Percentiles rank a stretch among this genome's conserved stretches.
Conservation (phyloP, 2,113 vertebrate genomes). For the Carassius carassius region DNA sequence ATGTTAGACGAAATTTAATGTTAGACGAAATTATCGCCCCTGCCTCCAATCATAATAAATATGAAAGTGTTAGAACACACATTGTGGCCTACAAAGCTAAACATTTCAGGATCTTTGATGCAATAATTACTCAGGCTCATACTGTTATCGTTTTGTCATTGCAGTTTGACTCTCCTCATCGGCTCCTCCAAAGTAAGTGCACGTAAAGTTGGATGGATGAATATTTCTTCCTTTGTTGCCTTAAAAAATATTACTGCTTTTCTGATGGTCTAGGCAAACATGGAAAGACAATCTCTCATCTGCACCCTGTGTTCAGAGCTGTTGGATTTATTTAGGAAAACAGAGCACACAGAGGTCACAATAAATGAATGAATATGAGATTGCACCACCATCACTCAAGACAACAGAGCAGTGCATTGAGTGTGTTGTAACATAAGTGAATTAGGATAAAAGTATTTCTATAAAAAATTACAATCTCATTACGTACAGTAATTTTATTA, state of each 20-base stretch:
- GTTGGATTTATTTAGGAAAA: not conserved
- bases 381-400: not conserved
- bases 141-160: not conserved
- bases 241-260: constrained; percentile 22
- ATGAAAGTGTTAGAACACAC: not conserved
- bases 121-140: not conserved
- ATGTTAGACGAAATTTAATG: too few relatives aligned
- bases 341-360: not conserved
- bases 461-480: too few relatives aligned
- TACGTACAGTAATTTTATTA: too few relatives aligned
- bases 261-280: not conserved
- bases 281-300: not conserved
- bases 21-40: too few relatives aligned
- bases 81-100: not conserved
- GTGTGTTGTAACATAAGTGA: not conserved
- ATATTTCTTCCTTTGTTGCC: not conserved
- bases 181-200: not conserved
- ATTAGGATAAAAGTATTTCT: not conserved
- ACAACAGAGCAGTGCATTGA: not conserved
- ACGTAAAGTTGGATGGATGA: not conserved
- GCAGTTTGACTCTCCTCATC: not conserved
- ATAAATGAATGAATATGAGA: not conserved
- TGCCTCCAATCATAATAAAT: too few relatives aligned
- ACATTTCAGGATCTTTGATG: not conserved
- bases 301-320: not conserved